phyloP scores from a whole-genome alignment of 2,797 vertebrate species.

The Sciurus vulgaris region DNA sequence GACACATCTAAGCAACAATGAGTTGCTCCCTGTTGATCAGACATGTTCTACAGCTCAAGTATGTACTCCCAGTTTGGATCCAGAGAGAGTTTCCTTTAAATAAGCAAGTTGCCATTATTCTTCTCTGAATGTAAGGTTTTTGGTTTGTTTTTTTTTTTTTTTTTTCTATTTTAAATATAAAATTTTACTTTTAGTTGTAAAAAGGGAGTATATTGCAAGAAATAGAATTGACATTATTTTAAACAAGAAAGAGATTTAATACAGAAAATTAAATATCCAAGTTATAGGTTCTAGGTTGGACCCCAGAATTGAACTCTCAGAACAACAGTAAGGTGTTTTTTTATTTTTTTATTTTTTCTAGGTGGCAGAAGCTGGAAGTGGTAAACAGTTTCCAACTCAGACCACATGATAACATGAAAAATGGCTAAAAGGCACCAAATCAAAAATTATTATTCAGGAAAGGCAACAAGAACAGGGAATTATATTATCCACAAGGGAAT shows the following conservation, averaged over 20 bases:
- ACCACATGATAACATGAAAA: not conserved
- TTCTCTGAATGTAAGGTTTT: not conserved
- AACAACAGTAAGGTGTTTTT: not conserved
- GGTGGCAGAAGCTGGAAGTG: slow-evolving; percentile 33
- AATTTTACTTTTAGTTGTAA: too few relatives aligned
- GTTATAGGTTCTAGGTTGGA: too few relatives aligned
- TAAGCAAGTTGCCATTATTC: slow-evolving; percentile 13
- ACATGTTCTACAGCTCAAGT: not conserved
- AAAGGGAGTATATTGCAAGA: too few relatives aligned
- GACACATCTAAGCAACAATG: not conserved
- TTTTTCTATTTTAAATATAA: not conserved
- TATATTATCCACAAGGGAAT: not conserved
- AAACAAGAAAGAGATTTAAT: too few relatives aligned
- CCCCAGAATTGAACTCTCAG: too few relatives aligned
- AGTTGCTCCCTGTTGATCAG: not conserved
- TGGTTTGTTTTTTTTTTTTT: too few relatives aligned
- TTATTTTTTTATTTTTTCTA: not conserved
- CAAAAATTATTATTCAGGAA: slow-evolving; percentile 11
- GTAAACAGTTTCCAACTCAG: slow-evolving; percentile 9
- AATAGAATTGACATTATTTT: too few relatives aligned
- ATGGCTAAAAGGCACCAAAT: not conserved
- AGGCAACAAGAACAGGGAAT: slow-evolving; percentile 15
- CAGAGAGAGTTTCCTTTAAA: slow-evolving; percentile 19
- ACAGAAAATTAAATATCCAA: too few relatives aligned
- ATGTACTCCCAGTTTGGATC: not conserved